phyloP scores from a whole-genome alignment of 1,140 invertebrate genomes.

The Euura lappo region DNA sequence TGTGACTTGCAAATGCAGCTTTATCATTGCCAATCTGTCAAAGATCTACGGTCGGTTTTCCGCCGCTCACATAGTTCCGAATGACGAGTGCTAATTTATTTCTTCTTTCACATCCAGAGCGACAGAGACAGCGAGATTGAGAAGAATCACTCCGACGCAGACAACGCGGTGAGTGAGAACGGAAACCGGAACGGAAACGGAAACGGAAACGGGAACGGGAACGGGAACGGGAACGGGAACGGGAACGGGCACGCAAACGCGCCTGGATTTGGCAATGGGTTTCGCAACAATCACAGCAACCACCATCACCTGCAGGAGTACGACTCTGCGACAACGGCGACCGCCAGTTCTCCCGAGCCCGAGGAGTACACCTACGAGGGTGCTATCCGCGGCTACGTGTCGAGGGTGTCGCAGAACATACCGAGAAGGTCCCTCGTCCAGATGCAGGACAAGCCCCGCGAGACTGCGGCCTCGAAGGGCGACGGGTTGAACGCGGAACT shows the following conservation, averaged over 20 bases:
- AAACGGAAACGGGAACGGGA: conserved; percentile 27
- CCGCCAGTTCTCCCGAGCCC: conserved; percentile 66
- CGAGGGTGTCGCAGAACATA: conserved; percentile 68
- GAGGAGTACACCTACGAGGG: conserved; percentile 87
- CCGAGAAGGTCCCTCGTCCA: conserved; percentile 46
- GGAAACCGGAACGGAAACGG: conserved; percentile 37
- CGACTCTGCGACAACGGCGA: conserved; percentile 66
- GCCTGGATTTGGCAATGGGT: conserved; percentile 32
- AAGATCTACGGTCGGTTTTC: not conserved
- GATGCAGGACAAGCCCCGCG: conserved; percentile 50
- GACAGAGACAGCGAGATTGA: conserved; percentile 69
- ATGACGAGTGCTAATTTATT: conserved; percentile 4
- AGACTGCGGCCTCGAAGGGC: conserved; percentile 39
- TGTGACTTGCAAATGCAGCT: too few relatives aligned
- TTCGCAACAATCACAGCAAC: conserved; percentile 32
- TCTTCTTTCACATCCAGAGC: conserved; percentile 60
- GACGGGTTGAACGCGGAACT: conserved; percentile 45
- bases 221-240: conserved; percentile 30
- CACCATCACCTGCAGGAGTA: conserved; percentile 55
- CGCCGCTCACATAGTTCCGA: conserved; percentile 10
- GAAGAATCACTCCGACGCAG: conserved; percentile 69
- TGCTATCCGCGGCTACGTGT: conserved; percentile 84
- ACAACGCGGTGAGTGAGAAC: conserved; percentile 56
- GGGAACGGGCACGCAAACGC: conserved; percentile 29
- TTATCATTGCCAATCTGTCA: not conserved